Conservation (phyloP, 2,888 invertebrate genomes). For the Metacarcinus magister region DNA sequence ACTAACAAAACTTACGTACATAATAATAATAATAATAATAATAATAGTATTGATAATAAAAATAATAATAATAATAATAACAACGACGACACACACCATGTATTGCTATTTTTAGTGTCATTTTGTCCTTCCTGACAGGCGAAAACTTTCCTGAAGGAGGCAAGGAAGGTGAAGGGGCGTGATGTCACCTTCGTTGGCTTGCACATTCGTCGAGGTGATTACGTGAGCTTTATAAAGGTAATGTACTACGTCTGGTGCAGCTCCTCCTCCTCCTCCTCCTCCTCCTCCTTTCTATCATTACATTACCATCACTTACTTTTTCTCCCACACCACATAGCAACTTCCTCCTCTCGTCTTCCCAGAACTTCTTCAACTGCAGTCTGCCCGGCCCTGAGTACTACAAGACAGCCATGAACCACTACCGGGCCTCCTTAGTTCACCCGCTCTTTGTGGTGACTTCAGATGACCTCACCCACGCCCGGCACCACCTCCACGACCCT, state of each 20-base stretch:
- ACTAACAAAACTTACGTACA: neutral
- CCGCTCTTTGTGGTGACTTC: conserved; percentile 75
- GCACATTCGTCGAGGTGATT: conserved; percentile 70
- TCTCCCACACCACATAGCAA: neutral
- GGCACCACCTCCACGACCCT: neutral
- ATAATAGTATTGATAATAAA: neutral
- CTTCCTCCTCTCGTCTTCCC: too few species aligned
- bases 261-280: too few species aligned
- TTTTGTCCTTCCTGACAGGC: conserved; percentile 58
- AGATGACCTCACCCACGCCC: conserved; percentile 64
- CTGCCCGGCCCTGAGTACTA: conserved; percentile 54
- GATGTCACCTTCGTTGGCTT: conserved; percentile 70
- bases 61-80: neutral
- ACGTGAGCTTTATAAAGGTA: conserved; percentile 58
- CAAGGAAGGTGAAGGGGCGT: neutral
- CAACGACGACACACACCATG: neutral
- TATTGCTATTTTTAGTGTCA: neutral
- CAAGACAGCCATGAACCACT: conserved; percentile 52
- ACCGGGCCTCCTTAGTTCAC: conserved; percentile 43
- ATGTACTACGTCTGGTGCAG: neutral
- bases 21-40: too few species aligned
- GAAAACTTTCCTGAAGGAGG: conserved; percentile 45
- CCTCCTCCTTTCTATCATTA: neutral
- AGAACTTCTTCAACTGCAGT: conserved; percentile 62
- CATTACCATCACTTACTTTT: neutral